A percentile compares a stretch with the other conserved stretches of the same genome.
These are phyloP conservation scores for Lysiphlebus fabarum DNA, from an alignment of 1,140 invertebrate species.

Conservation along the genomic window DNA sequence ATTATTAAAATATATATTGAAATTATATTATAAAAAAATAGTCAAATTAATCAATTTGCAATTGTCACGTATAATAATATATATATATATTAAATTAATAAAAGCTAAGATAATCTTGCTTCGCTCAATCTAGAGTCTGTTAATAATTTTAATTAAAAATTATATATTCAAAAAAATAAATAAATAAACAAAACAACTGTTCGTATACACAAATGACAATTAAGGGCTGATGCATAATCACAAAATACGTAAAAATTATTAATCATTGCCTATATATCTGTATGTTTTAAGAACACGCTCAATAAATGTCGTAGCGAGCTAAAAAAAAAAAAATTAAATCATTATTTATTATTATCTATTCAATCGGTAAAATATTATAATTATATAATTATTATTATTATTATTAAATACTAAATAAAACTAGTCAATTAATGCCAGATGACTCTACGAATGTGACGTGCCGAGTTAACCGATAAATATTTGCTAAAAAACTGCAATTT, in stretches of 20 bases:
- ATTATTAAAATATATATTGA: too few relatives aligned
- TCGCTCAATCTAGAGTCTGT: constrained; percentile 40
- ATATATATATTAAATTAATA: constrained; percentile 12
- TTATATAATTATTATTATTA: constrained; percentile 29
- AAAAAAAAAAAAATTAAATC: constrained; percentile 14
- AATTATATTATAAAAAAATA: background rate
- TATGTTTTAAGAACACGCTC: constrained; percentile 50
- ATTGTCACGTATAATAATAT: too few relatives aligned
- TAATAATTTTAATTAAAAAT: constrained; percentile 27
- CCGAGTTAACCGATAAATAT: constrained; percentile 5
- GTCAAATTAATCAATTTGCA: too few relatives aligned
- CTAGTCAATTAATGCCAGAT: constrained; percentile 50
- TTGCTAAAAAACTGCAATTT: constrained; percentile 1
- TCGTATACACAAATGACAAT: constrained; percentile 21
- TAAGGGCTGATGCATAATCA: constrained; percentile 24
- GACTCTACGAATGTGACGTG: constrained; percentile 42
- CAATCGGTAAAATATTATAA: constrained; percentile 14
- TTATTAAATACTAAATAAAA: constrained; percentile 31
- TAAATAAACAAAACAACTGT: constrained; percentile 21
- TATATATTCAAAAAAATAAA: constrained; percentile 12
- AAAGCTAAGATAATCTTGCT: constrained; percentile 38
- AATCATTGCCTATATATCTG: constrained; percentile 47
- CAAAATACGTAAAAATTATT: constrained; percentile 28
- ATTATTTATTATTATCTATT: too few relatives aligned
- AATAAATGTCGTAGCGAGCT: constrained; percentile 49